Evolutionary conservation across 2,113 vertebrate species (phyloP), one percentile per base, ranked within the genome.

Genomic region (Eulemur rufifrons): DNA sequence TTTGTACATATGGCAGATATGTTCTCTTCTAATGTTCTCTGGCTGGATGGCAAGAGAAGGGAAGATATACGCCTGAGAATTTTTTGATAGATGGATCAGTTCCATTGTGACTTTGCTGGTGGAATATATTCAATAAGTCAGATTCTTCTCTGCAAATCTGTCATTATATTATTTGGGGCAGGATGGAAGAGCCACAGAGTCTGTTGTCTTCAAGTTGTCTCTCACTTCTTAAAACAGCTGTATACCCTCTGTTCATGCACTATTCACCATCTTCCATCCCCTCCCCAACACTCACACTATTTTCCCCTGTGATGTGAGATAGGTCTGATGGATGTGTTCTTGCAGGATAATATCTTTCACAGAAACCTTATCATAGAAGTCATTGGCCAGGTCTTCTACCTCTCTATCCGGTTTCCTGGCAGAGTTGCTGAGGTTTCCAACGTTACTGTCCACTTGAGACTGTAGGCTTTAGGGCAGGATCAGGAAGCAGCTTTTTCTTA

Each of bases 401-500:
- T 86, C 54, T 95, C 54, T 73, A 37, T 64, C 27, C n/a, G 18
- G 6, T 37, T 68, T 95, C 2, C 39, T 97, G 93, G 77, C 32
- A 76, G 39, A 73, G n/a, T 68, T 82, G 21, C 54, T 91, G 25
- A 64, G 20, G 56, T 86, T 96, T 92, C 76, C 52, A 91, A 17
- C 37, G 63, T 81, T 95, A 77, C 34, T 73, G n/a, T 59, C 34
- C 56, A 42, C 71, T 92, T 59, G 85, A 95, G 84, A 92, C 68
- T 66, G 10, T 63, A 76, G 8, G 59, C 86, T 89, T 82, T 56
- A 86, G 66, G 61, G 50, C 59, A 95, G 69, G 47, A 90, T 45
- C 83, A 47, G 32, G 13, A 81, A 87, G 47, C 14, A 96, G 34
- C 74, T 95, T 92, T 95, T 95, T 69, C 61, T n/a, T 89, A 47